phyloP scores from a whole-genome alignment of 1,140 invertebrate species.

The Oreohelix idahoensis region DNA sequence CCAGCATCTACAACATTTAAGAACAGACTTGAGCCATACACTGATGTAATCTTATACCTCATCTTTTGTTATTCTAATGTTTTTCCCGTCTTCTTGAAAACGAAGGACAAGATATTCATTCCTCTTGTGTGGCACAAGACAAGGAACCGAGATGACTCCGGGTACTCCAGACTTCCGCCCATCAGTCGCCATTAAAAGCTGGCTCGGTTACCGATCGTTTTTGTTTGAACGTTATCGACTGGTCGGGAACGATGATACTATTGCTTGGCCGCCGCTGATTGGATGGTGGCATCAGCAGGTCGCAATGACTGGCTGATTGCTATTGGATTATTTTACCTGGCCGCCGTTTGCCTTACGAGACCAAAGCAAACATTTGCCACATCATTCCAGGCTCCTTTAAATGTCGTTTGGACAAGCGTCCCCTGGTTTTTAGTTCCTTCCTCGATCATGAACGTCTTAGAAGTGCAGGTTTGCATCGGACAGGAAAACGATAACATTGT shows the following conservation, averaged over 20 bases:
- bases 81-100: not conserved
- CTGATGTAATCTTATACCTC: not conserved
- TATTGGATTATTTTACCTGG: slow-evolving; percentile 10
- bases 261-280: not conserved
- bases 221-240: not conserved
- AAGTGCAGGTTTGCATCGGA: not conserved
- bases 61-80: not conserved
- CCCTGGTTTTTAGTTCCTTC: slow-evolving; percentile 6
- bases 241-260: not conserved
- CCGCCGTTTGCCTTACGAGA: not conserved
- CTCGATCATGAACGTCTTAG: not conserved
- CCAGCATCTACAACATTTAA: not conserved
- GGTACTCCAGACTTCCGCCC: slow-evolving; percentile 16
- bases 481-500: slow-evolving; percentile 1
- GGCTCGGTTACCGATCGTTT: not conserved
- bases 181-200: not conserved
- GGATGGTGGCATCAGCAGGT: slow-evolving; percentile 6
- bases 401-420: slow-evolving; percentile 7
- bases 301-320: not conserved
- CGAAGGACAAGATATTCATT: not conserved
- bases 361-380: slow-evolving; percentile 11
- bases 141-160: not conserved
- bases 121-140: not conserved
- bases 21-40: not conserved
- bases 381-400: slow-evolving; percentile 9